Percentiles rank a stretch among this genome's conserved stretches.
These are phyloP conservation scores for Osedax fenrisi DNA, from an alignment of 2,888 invertebrate genomes.

Conservation along the genomic window DNA sequence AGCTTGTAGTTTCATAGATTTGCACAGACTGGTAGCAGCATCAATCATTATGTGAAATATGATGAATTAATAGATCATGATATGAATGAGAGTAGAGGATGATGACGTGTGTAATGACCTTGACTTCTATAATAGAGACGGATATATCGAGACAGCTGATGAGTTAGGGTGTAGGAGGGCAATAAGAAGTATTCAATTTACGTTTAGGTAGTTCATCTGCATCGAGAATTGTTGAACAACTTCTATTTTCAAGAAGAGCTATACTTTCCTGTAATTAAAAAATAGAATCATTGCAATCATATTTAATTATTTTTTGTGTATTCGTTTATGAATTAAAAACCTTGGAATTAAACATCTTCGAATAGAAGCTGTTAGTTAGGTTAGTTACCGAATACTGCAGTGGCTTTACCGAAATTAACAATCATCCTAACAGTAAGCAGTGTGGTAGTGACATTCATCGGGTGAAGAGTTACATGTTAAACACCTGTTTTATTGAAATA, in stretches of 20 bases:
- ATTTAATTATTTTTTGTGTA: no score
- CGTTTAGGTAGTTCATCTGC: constrained; percentile 95
- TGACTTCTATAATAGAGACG: constrained; percentile 92
- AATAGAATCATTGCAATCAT: no score
- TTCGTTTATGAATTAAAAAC: no score
- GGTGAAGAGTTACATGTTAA: constrained; percentile 94
- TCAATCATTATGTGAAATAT: constrained; percentile 70
- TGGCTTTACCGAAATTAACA: constrained; percentile 93
- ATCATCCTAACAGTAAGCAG: constrained; percentile 95
- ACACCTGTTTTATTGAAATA: constrained; percentile 56
- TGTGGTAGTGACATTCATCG: constrained; percentile 91
- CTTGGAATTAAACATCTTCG: constrained; percentile 85
- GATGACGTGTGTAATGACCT: constrained; percentile 53
- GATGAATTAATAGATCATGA: not conserved
- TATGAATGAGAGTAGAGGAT: no score
- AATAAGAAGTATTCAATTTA: constrained; percentile 70
- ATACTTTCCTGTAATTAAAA: not conserved
- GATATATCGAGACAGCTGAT: constrained; percentile 91
- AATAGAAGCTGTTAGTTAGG: constrained; percentile 82
- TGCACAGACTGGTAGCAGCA: constrained; percentile 75
- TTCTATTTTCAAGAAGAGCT: constrained; percentile 54
- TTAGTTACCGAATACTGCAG: no score
- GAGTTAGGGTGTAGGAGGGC: constrained; percentile 88
- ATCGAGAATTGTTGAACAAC: constrained; percentile 93
- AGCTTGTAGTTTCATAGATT: constrained; percentile 90